Evolutionary conservation across 2,113 vertebrate species (phyloP), one percentile per base, ranked within the genome.

Genomic region (Shinisaurus crocodilurus): DNA sequence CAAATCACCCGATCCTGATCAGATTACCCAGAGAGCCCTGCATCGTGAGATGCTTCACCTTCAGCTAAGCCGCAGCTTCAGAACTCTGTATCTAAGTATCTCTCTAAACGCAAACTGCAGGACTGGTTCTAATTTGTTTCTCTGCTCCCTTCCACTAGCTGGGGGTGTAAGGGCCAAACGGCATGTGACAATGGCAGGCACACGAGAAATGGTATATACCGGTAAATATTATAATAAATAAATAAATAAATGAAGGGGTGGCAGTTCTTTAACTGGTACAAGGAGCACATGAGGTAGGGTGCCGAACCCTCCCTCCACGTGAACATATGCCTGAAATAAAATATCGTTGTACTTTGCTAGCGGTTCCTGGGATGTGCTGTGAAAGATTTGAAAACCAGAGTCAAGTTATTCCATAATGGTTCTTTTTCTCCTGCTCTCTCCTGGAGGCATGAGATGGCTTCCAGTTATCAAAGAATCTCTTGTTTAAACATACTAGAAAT

Each of bases 401-500:
- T 43, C 82, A 67, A 69, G 82, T 43, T 84, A 45, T 75, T 74
- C 85, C 85, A 27, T 27, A 74, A 40, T 40, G 18, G 20, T 50
- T n/a, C 43, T 70, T 70, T 85, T 85, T 50, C 67, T 70, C 45
- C 67, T 57, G 10, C 69, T 75, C 70, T 74, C 5, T 74, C 85
- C 70, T 40, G 70, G 45, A 75, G 70, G 48, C 48, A 40, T 57
- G 85, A 75, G 85, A 74, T 6, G n/a, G 70, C 25, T 57, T 75
- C 70, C 13, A 57, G 85, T 86, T 86, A 75, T 50, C 85, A 86
- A 86, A 86, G 85, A 86, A 75, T 75, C n/a, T 74, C 85, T 74
- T 86, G 50, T 86, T 86, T 86, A 75, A 86, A 75, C 70, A 57
- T 40, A 37, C 69, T 5, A 74, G 70, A 75, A 75, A 74, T 75